phyloP scores from a whole-genome alignment of 2,113 vertebrate species.

The Pithys albifrons region DNA sequence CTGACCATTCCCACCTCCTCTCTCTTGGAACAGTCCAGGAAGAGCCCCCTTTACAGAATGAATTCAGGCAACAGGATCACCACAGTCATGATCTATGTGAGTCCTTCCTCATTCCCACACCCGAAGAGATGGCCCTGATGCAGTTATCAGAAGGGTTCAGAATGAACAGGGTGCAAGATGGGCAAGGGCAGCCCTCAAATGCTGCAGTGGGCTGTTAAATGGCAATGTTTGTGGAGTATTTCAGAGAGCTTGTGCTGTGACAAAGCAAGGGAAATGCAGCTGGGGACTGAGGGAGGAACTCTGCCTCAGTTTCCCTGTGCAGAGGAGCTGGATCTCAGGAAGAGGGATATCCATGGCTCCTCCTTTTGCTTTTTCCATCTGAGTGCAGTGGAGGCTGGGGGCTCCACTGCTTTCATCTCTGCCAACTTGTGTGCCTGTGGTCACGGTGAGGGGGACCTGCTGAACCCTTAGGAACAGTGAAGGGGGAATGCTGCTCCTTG shows the following conservation, averaged over 20 bases:
- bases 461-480: fast-evolving
- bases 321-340: not conserved
- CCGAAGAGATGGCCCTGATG: no score
- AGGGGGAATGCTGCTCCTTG: not conserved
- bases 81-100: slow-evolving; percentile 95
- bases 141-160: not conserved
- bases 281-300: not conserved
- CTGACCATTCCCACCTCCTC: not conserved
- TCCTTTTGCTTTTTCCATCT: slow-evolving; percentile 73
- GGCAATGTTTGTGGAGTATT: fast-evolving
- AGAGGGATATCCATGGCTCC: not conserved
- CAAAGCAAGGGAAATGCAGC: not conserved
- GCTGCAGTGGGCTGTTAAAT: fast-evolving
- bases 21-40: slow-evolving; percentile 77
- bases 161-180: not conserved
- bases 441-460: slow-evolving; percentile 79
- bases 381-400: slow-evolving; percentile 88
- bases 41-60: slow-evolving; percentile 89
- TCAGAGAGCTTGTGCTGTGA: not conserved
- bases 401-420: slow-evolving; percentile 90
- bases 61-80: slow-evolving; percentile 93
- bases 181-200: not conserved
- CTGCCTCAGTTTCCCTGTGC: not conserved
- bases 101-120: slow-evolving; percentile 17
- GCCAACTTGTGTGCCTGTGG: slow-evolving; percentile 89